Conservation (phyloP, 2,888 invertebrate species). For the Dascillus cervinus region DNA sequence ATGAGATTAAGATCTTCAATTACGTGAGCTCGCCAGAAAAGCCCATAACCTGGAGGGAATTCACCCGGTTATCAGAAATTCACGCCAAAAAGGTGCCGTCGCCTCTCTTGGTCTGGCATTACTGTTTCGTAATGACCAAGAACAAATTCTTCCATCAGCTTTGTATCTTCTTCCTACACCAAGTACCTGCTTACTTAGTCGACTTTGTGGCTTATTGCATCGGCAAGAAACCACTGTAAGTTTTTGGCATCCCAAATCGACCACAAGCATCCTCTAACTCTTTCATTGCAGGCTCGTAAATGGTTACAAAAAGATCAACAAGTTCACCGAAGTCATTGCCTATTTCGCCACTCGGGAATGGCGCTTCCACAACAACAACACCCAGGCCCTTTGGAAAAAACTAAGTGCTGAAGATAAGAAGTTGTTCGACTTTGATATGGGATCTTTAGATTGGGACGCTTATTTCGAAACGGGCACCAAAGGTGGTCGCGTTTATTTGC, state of each 20-base stretch:
- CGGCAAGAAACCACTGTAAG: constrained; percentile 45
- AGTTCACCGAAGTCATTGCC: constrained; percentile 62
- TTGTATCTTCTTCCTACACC: constrained; percentile 50
- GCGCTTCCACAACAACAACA: constrained; percentile 46
- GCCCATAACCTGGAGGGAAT: constrained; percentile 39
- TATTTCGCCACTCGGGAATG: constrained; percentile 68
- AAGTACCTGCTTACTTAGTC: constrained; percentile 53
- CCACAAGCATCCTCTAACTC: neutral
- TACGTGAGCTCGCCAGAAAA: constrained; percentile 15
- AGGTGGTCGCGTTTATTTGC: constrained; percentile 65
- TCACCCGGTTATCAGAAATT: constrained; percentile 45
- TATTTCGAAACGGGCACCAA: constrained; percentile 60
- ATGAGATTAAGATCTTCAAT: constrained; percentile 9
- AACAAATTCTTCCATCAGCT: constrained; percentile 38
- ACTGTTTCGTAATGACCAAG: constrained; percentile 20
- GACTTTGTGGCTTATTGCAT: constrained; percentile 46
- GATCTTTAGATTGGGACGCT: constrained; percentile 60
- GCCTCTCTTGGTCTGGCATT: constrained; percentile 48
- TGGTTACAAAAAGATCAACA: constrained; percentile 72
- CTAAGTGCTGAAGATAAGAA: constrained; percentile 41
- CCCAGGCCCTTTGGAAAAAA: constrained; percentile 48
- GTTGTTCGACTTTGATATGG: constrained; percentile 66
- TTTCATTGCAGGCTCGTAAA: constrained; percentile 58
- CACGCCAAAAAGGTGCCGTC: constrained; percentile 48
- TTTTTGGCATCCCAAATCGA: constrained; percentile 3